These are phyloP conservation scores for Bufotes viridis DNA, from an alignment of 2,797 vertebrate genomes.

Conservation along the genomic window DNA sequence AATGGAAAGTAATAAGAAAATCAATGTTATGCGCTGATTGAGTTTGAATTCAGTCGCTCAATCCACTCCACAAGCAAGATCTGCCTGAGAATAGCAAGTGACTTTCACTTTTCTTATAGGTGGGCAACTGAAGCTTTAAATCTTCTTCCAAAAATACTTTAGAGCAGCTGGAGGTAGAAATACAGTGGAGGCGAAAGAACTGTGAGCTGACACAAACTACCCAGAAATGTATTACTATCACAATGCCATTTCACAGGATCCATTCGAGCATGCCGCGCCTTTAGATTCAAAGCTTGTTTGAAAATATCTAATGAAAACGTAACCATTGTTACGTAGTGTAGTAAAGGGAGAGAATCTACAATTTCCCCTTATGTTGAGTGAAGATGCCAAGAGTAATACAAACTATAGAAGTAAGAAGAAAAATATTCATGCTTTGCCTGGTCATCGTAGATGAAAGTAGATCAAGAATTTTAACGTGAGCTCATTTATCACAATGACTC, in stretches of 20 bases:
- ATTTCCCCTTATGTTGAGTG: neutral
- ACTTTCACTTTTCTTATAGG: constrained; percentile 13
- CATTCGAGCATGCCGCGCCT: constrained; percentile 10
- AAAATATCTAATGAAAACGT: constrained; percentile 26
- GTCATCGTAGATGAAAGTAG: neutral
- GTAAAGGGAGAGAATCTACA: neutral
- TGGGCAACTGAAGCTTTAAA: constrained; percentile 34
- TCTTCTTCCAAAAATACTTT: constrained; percentile 16
- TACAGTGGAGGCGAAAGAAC: neutral
- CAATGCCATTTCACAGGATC: constrained; percentile 13
- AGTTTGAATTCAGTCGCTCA: constrained; percentile 52
- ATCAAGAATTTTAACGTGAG: neutral
- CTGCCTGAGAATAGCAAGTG: constrained; percentile 32
- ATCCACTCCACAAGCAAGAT: constrained; percentile 15
- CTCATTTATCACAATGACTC: neutral
- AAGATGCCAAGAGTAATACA: constrained; percentile 20
- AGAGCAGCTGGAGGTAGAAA: constrained; percentile 32
- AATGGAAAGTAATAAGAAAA: constrained; percentile 56
- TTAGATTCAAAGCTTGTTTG: constrained; percentile 31
- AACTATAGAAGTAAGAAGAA: constrained; percentile 8
- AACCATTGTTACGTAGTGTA: constrained; percentile 22
- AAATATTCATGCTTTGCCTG: constrained; percentile 8
- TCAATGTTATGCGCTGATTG: constrained; percentile 56
- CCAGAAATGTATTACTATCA: constrained; percentile 29
- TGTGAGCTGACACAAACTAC: constrained; percentile 40